Evolutionary conservation across 37 sponge, comb jelly and placozoan species (phyloP), one percentile per base, ranked within the genome.

Genomic region (Spongia lamella): DNA sequence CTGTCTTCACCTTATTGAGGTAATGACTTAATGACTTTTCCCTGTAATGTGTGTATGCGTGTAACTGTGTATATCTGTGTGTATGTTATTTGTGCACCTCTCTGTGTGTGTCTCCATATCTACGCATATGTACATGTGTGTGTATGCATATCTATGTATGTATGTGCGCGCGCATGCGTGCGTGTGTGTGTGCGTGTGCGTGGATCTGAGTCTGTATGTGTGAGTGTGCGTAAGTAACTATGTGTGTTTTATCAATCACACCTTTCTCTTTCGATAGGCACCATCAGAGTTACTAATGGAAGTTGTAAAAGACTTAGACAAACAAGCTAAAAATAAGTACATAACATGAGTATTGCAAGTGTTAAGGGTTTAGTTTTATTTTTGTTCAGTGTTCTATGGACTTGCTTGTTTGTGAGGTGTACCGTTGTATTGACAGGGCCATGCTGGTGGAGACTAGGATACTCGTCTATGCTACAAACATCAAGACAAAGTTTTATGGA

Each of bases 1-100:
- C 54, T 76, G 82, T 33, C 62, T 90, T 15, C 91, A 90, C 68
- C 27, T 85, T 26, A 55, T 85, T 5, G 91, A 90, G 73, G 73
- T 72, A 16, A 55, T 50, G 47, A 43, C 7, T 43, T 5, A 43
- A 13, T n/a, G n/a, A n/a, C n/a, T n/a, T n/a, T n/a, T n/a, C n/a
- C n/a, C n/a, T 43, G 47, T 43, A 9, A 13, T 43, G 47, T 43
- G 47, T 43, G 47, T 43, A 5, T 43, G 47, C 9, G 47, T 43
- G 47, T 43, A 9, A 5, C 47, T 43, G 47, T 9, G 9, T 43
- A 43, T 5, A 43, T 43, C 9, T 5, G 47, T 43, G 5, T 5
- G 9, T 13, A 43, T 5, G 47, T 43, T 43, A 9, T 43, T 5
- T 43, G 7, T 13, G 9, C 47, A 43, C 9, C 7, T 43, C 5